Evolutionary conservation across 1,140 invertebrate genomes (phyloP), one percentile per base, ranked within the genome.

Genomic region (Drosophila saltans): DNA sequence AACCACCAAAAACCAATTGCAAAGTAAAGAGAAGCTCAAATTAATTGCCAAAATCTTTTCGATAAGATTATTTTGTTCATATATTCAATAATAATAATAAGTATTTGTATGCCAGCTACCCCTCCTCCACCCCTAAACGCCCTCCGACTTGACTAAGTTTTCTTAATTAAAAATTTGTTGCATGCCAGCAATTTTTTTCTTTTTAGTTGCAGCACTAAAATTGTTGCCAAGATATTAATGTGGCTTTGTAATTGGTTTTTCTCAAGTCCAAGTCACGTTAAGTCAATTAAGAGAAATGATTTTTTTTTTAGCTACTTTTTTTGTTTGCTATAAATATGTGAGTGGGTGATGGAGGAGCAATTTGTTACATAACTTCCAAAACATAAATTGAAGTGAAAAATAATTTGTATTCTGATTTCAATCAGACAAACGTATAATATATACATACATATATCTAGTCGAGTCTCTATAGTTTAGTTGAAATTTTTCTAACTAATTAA

Each of bases 251-350:
- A 86, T 86, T 86, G 83, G 84, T 86, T 86, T 88, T 77, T 77
- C 80, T 83, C 77, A 86, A 83, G 83, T 82, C 83, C 69, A 86
- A 86, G 83, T 86, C 83, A 86, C 83, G 83, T 86, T 86, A 86
- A 86, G 84, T 80, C 83, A 89, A 86, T 86, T 86, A 86, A 86
- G 80, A 80, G 83, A 86, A 88, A 86, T 86, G 65, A 75, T 89
- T 89, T 86, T 86, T 80, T 65, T 78, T 69, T 62, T 16, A 16
- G 16, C 60, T 71, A 58, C 58, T 11, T 39, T 5, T 21, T 11
- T 24, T 39, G 26, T 26, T 52, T 24, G n/a, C 21, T 52, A 52
- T 52, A 52, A 52, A 52, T 52, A 52, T 52, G 45, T 52, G 57
- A 59, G 57, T 59, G 57, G 33, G 57, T 59, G 57, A 59, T 59